A percentile compares a stretch with the other conserved stretches of the same genome.
Evolutionary conservation across 2,888 invertebrate genomes (phyloP).

Genomic region (Emmelina monodactyla): DNA sequence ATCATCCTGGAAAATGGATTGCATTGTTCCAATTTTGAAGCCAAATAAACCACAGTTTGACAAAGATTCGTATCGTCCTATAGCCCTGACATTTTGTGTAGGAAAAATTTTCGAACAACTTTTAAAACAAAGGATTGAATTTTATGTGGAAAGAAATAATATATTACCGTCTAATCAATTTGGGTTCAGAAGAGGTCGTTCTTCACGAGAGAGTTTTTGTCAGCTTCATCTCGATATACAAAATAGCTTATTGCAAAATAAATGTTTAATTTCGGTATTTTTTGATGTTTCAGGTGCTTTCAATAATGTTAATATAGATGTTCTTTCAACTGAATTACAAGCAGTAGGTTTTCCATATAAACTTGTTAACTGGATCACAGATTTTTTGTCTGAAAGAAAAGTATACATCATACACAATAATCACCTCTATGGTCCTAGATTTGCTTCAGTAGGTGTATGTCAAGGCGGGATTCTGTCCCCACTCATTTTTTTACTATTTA

Average conservation of each 20-base stretch:
- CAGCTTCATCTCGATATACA: constrained; percentile 4
- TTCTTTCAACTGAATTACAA: constrained; percentile 2
- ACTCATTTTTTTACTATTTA: constrained; percentile 11
- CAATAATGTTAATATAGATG: constrained; percentile 8
- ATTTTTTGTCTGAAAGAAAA: constrained; percentile 11
- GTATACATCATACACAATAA: constrained; percentile 12
- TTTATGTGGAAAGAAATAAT: constrained; percentile 9
- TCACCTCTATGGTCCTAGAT: constrained; percentile 8
- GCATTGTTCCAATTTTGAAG: constrained; percentile 11
- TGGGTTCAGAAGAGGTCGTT: constrained; percentile 10
- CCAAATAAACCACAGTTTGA: constrained; percentile 5
- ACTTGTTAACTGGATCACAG: constrained; percentile 9
- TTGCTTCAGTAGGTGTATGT: constrained; percentile 10
- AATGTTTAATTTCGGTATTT: constrained; percentile 7
- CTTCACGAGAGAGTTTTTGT: constrained; percentile 8
- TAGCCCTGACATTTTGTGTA: constrained; percentile 12
- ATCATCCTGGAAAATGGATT: constrained; percentile 8
- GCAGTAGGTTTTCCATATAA: constrained; percentile 9
- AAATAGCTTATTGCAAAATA: too few species aligned
- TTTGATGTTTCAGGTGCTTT: constrained; percentile 10
- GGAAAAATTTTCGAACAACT: constrained; percentile 13
- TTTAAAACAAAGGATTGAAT: constrained; percentile 10
- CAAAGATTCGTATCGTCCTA: constrained; percentile 11
- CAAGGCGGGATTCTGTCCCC: constrained; percentile 13
- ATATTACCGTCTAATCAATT: constrained; percentile 13